Base-by-base conservation (phyloP, 2,888 invertebrate genomes). In the Amblyjoppa proteus region DNA sequence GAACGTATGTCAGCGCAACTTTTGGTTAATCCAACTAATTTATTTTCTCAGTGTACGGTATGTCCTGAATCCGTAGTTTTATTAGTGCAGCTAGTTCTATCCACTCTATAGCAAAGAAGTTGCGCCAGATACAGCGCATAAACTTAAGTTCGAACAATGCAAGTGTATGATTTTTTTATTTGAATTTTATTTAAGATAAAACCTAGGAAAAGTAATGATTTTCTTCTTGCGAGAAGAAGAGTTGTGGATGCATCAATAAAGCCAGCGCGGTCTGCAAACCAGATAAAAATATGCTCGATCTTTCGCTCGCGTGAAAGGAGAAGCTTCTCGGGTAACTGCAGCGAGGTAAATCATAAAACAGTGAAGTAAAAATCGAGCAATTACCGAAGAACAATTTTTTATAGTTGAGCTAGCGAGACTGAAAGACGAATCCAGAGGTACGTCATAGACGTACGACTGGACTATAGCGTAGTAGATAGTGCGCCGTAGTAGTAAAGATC, bases 401-500 rank as follows among this genome's bases (percentile, higher is more conserved):
- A 73, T 81, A 68, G 68, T 69, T 61, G 16, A 9, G 11, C 53
- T 1, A 64, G 34, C 28, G 51, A 41, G 51, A n/a, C 7, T 51
- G 34, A 79, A 25, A 64, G 66, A 51, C 28, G 45, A 64, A 64
- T 13, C n/a, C 28, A 1, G 34, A 34, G n/a, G 16, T 61, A 31
- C 11, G 13, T 61, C 9, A 11, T 2, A 41, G 11, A 41, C 41
- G 9, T 41, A 2, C 11, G 6, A 28, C 61, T 3, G 1, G 31
- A 31, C 28, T 28, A 9, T n/a, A 7, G 16, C 28, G 16, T 7
- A 34, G 53, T 38, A 16, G 45, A 6, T 0, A 3, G 7, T 13
- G 38, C 28, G 11, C 1, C 6, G 31, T 58, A 83, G 85, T 83
- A 28, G 80, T 73, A 76, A 49, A 80, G 68, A 76, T 71, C 56